phyloP scores from a whole-genome alignment of 2,113 vertebrate genomes.

The Regulus satrapa region DNA sequence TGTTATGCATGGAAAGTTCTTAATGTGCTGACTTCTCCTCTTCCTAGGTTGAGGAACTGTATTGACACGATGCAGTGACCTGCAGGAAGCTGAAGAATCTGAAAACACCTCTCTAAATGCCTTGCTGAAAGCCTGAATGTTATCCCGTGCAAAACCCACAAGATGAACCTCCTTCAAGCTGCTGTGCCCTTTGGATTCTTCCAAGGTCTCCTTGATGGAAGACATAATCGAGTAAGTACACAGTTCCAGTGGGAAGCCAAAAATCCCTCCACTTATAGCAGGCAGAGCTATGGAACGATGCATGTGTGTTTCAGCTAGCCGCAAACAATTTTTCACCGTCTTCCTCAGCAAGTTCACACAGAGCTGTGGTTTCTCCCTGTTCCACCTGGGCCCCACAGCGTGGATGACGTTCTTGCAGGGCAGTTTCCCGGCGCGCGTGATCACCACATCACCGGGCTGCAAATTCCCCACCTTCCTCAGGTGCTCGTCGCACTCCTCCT shows the following conservation, averaged over 20 bases:
- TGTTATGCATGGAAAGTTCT: not conserved
- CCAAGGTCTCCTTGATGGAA: slow-evolving; percentile 74
- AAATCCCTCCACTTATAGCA: slow-evolving; percentile 74
- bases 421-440: slow-evolving; percentile 70
- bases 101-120: slow-evolving; percentile 68
- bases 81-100: not conserved
- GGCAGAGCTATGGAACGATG: slow-evolving; percentile 82
- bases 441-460: slow-evolving; percentile 31
- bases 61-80: not conserved
- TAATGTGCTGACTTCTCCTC: not conserved
- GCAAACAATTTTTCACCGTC: slow-evolving; percentile 68
- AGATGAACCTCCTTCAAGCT: slow-evolving; percentile 79
- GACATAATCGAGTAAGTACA: slow-evolving; percentile 71
- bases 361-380: not conserved
- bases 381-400: slow-evolving; percentile 76
- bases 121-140: slow-evolving; percentile 64
- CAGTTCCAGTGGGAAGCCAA: slow-evolving; percentile 69
- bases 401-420: slow-evolving; percentile 79
- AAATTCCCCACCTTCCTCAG: not conserved
- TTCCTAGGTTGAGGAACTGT: not conserved
- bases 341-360: slow-evolving; percentile 50
- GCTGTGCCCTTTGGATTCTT: not conserved
- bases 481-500: slow-evolving; percentile 66
- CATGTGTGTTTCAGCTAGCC: slow-evolving; percentile 51
- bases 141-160: slow-evolving; percentile 66